Percentiles rank a stretch among this genome's conserved stretches.
Conservation (phyloP, 1,140 invertebrate genomes). For the Atopsyche davidsoni region DNA sequence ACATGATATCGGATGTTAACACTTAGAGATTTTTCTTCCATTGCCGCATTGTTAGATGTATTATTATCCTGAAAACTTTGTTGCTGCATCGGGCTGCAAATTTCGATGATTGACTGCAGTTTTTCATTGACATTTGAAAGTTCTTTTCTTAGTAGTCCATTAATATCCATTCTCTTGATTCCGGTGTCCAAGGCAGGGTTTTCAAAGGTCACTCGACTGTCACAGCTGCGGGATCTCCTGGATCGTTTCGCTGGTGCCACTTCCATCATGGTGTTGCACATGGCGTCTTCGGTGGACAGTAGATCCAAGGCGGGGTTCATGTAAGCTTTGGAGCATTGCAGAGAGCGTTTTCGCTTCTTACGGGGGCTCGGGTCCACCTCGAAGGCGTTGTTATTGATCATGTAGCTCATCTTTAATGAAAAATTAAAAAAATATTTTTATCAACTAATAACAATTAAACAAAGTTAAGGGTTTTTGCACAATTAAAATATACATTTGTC, state of each 20-base stretch:
- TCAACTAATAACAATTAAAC: too few relatives aligned
- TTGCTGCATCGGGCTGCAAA: slow-evolving; percentile 8
- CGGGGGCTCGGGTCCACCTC: slow-evolving; percentile 39
- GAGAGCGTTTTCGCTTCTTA: slow-evolving; percentile 38
- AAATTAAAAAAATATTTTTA: slow-evolving; percentile 1
- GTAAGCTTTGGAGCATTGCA: slow-evolving; percentile 40
- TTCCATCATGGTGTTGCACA: slow-evolving; percentile 48
- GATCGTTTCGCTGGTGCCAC: slow-evolving; percentile 40
- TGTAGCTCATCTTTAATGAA: slow-evolving; percentile 27
- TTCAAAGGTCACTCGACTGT: slow-evolving; percentile 41
- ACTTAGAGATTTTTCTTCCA: slow-evolving; percentile 21
- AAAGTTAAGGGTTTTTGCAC: too few relatives aligned
- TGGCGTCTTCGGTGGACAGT: slow-evolving; percentile 43
- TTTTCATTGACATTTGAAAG: slow-evolving; percentile 44
- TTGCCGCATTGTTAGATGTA: slow-evolving; percentile 1
- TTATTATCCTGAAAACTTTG: slow-evolving; percentile 3
- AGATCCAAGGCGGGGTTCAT: slow-evolving; percentile 44
- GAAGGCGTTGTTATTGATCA: slow-evolving; percentile 45
- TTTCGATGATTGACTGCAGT: slow-evolving; percentile 27
- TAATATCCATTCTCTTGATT: slow-evolving; percentile 38
- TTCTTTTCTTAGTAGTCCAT: slow-evolving; percentile 40
- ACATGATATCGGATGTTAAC: neutral
- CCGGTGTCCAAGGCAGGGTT: slow-evolving; percentile 43
- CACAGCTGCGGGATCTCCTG: slow-evolving; percentile 34
- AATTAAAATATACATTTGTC: too few relatives aligned